These are phyloP conservation scores for Caenorhabditis drosophilae DNA, from an alignment of 2,888 invertebrate genomes.

Conservation along the genomic window DNA sequence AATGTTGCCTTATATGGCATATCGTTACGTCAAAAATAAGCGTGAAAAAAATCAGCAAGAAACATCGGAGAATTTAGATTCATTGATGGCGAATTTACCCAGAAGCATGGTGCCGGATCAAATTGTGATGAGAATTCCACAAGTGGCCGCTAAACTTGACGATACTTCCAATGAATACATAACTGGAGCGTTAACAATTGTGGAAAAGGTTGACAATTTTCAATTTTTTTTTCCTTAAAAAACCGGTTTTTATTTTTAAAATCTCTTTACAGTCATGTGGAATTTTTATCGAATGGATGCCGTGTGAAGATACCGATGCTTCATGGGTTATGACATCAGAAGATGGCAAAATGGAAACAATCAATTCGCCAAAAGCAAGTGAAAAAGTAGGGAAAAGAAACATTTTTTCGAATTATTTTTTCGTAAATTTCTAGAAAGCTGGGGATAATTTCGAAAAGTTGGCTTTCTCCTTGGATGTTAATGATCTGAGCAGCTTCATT, in stretches of 20 bases:
- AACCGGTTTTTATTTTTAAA: neutral
- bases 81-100: conserved; percentile 35
- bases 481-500: conserved; percentile 63
- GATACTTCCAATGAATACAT: conserved; percentile 43
- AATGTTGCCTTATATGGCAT: conserved; percentile 55
- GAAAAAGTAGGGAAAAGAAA: no score
- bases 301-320: conserved; percentile 45
- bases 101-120: conserved; percentile 49
- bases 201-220: conserved; percentile 66
- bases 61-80: conserved; percentile 44
- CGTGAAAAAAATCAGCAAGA: conserved; percentile 38
- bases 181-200: conserved; percentile 52
- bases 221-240: no score
- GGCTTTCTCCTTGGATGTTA: conserved; percentile 66
- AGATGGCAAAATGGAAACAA: conserved; percentile 22
- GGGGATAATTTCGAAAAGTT: no score
- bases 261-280: conserved; percentile 50
- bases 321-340: conserved; percentile 53
- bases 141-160: conserved; percentile 43
- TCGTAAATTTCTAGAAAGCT: no score
- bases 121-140: conserved; percentile 31
- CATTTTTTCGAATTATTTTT: no score
- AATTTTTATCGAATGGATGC: conserved; percentile 67
- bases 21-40: conserved; percentile 52
- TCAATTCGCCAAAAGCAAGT: conserved; percentile 17